Percentiles rank a stretch among this genome's conserved stretches.
Conservation (phyloP, 1,140 invertebrate species). For the Amyelois transitella region DNA sequence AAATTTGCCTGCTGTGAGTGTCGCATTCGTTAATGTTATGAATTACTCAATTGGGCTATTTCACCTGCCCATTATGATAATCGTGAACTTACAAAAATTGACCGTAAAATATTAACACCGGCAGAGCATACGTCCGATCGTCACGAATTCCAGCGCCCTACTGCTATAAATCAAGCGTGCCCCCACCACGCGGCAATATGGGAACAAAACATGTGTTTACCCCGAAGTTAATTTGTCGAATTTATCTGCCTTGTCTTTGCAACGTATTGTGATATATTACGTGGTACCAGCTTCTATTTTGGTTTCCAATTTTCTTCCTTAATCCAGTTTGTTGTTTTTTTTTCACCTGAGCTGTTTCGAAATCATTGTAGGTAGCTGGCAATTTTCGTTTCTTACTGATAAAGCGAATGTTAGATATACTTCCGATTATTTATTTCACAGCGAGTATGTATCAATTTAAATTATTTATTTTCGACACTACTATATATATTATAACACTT, state of each 20-base stretch:
- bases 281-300: slow-evolving; percentile 1
- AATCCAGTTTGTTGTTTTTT: neutral
- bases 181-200: slow-evolving; percentile 64
- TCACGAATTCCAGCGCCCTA: slow-evolving; percentile 32
- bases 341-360: slow-evolving; percentile 10
- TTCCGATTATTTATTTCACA: too few species aligned
- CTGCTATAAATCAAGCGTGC: slow-evolving; percentile 63
- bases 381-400: slow-evolving; percentile 17
- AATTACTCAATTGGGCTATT: too few species aligned
- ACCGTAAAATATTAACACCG: slow-evolving; percentile 26
- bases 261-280: slow-evolving; percentile 66
- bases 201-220: slow-evolving; percentile 71
- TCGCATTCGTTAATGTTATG: too few species aligned
- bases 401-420: too few species aligned
- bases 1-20: too few species aligned
- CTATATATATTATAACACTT: too few species aligned
- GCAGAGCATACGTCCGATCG: slow-evolving; percentile 30
- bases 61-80: neutral
- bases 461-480: too few species aligned
- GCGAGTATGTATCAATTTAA: too few species aligned
- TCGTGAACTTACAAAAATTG: neutral
- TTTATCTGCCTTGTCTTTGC: slow-evolving; percentile 60
- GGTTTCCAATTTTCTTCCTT: neutral
- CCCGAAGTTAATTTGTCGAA: slow-evolving; percentile 69
- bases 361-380: slow-evolving; percentile 6